Conservation (phyloP, 1,140 invertebrate species). For the Nephotettix cincticeps region DNA sequence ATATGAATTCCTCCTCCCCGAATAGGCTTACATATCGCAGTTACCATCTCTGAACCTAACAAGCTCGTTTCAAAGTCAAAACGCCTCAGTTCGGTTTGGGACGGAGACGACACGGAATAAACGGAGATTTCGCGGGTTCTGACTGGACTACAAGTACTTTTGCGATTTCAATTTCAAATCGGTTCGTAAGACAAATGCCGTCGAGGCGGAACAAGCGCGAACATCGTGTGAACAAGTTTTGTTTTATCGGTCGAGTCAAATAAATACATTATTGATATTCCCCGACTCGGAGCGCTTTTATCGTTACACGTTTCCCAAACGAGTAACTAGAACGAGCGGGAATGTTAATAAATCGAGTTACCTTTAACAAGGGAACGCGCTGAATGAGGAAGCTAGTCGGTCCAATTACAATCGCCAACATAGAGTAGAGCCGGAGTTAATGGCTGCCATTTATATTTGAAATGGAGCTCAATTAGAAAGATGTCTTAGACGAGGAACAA, state of each 20-base stretch:
- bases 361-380: neutral
- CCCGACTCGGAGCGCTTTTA: neutral
- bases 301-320: conserved; percentile 6
- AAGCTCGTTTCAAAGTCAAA: too few species aligned
- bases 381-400: neutral
- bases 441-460: conserved; percentile 7
- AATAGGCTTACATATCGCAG: too few species aligned
- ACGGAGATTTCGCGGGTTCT: neutral
- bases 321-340: conserved; percentile 2
- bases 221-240: conserved; percentile 7
- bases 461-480: neutral
- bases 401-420: neutral
- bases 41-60: too few species aligned
- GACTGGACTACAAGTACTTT: neutral
- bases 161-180: conserved; percentile 1
- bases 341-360: conserved; percentile 4
- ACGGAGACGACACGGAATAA: too few species aligned
- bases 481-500: neutral
- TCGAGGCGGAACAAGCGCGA: neutral
- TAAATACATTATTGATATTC: conserved; percentile 13
- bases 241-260: conserved; percentile 7
- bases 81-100: too few species aligned
- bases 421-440: neutral
- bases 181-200: neutral
- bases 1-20: too few species aligned